phyloP scores from a whole-genome alignment of 2,888 invertebrate species.

The Macaria notata region DNA sequence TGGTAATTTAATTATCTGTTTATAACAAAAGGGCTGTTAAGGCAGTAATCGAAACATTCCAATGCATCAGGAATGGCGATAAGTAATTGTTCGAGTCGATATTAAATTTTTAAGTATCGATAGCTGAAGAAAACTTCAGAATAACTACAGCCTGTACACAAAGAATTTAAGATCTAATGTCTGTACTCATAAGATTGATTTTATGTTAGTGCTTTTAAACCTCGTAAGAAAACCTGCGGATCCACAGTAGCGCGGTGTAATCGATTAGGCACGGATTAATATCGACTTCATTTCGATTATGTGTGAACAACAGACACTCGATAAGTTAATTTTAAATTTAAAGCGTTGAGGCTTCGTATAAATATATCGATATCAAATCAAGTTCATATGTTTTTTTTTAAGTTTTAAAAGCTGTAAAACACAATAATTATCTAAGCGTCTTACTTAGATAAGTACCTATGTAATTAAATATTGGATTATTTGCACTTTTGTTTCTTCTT shows the following conservation, averaged over 20 bases:
- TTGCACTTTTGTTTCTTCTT: too few species aligned
- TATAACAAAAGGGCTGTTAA: slow-evolving; percentile 20
- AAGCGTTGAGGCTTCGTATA: too few species aligned
- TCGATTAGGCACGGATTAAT: slow-evolving; percentile 60
- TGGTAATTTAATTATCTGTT: slow-evolving; percentile 21
- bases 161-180: slow-evolving; percentile 3
- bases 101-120: slow-evolving; percentile 47
- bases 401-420: too few species aligned
- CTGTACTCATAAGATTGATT: slow-evolving; percentile 1
- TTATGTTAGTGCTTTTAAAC: not conserved
- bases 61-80: slow-evolving; percentile 36
- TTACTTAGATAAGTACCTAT: too few species aligned
- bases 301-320: slow-evolving; percentile 41
- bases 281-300: slow-evolving; percentile 49
- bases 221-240: slow-evolving; percentile 32
- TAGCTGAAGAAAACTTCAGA: slow-evolving; percentile 37
- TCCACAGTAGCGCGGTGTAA: slow-evolving; percentile 63
- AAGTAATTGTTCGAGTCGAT: slow-evolving; percentile 38
- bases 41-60: slow-evolving; percentile 41
- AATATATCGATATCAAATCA: too few species aligned
- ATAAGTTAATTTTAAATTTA: slow-evolving; percentile 30
- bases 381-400: too few species aligned
- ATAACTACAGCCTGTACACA: slow-evolving; percentile 9
- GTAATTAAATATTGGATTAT: too few species aligned
- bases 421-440: too few species aligned